Conservation (phyloP, 2,888 invertebrate genomes). For the Junonia oenone region DNA sequence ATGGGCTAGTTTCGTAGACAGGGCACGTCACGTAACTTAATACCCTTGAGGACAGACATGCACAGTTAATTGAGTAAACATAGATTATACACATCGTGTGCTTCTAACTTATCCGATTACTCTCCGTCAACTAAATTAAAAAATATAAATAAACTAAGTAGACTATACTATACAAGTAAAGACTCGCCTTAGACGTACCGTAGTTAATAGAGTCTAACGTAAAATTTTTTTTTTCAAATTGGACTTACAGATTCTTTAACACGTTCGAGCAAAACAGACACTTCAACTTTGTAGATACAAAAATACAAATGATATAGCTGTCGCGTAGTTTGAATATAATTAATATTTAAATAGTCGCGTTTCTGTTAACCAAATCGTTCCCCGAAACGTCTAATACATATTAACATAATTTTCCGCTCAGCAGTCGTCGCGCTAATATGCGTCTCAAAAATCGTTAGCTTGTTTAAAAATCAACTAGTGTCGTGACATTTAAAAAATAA, state of each 20-base stretch:
- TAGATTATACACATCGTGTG: constrained; percentile 52
- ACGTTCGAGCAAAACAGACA: too few species aligned
- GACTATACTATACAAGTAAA: too few species aligned
- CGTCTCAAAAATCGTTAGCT: constrained; percentile 33
- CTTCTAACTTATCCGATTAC: constrained; percentile 47
- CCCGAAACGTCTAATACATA: constrained; percentile 26
- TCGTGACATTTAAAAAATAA: not conserved
- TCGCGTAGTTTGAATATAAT: constrained; percentile 15
- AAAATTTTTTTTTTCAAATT: too few species aligned
- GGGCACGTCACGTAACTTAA: constrained; percentile 52
- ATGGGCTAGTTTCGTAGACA: constrained; percentile 44
- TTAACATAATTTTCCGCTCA: constrained; percentile 65
- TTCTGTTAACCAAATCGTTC: constrained; percentile 13
- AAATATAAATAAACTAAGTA: too few species aligned
- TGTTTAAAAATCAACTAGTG: constrained; percentile 9
- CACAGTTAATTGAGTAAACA: constrained; percentile 58
- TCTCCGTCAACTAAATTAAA: constrained; percentile 14
- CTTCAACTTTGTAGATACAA: too few species aligned
- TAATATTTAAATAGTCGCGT: constrained; percentile 17
- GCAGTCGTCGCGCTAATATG: constrained; percentile 44
- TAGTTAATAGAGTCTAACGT: too few species aligned
- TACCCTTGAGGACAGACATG: constrained; percentile 56
- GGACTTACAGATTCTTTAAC: too few species aligned
- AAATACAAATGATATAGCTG: constrained; percentile 26
- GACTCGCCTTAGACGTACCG: too few species aligned